Evolutionary conservation across 1,140 invertebrate genomes (phyloP).

Genomic region (Diabrotica undecimpunctata): DNA sequence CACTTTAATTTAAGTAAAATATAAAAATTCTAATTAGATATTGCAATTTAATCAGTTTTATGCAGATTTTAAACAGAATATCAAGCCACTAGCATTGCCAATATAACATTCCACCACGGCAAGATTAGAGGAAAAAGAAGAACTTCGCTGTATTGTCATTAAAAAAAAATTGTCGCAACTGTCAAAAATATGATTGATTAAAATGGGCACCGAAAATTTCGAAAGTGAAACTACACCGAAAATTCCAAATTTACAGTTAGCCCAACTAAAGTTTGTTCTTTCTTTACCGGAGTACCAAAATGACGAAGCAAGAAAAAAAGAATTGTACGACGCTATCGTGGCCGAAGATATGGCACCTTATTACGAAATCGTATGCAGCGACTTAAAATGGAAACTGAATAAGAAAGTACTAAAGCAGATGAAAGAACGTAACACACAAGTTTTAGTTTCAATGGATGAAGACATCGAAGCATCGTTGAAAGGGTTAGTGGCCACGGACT

Average conservation of each 20-base stretch:
- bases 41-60: no score
- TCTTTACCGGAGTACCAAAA: conserved; percentile 62
- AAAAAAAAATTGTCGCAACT: not conserved
- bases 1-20: no score
- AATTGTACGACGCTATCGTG: conserved; percentile 73
- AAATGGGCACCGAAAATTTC: not conserved
- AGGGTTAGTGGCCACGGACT: conserved; percentile 86
- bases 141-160: no score
- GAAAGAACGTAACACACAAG: conserved; percentile 76
- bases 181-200: not conserved
- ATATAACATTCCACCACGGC: no score
- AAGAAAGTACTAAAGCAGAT: conserved; percentile 70
- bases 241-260: conserved; percentile 32
- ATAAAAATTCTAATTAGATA: no score
- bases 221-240: conserved; percentile 13
- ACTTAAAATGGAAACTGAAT: conserved; percentile 76
- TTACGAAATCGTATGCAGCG: conserved; percentile 82
- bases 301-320: conserved; percentile 57
- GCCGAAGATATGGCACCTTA: conserved; percentile 91
- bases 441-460: conserved; percentile 76
- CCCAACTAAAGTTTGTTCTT: conserved; percentile 74
- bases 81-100: no score
- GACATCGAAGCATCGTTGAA: conserved; percentile 88
- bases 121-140: no score
- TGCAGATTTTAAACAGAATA: no score